Conservation (phyloP, 2,888 invertebrate species). For the Agriotes lineatus region DNA sequence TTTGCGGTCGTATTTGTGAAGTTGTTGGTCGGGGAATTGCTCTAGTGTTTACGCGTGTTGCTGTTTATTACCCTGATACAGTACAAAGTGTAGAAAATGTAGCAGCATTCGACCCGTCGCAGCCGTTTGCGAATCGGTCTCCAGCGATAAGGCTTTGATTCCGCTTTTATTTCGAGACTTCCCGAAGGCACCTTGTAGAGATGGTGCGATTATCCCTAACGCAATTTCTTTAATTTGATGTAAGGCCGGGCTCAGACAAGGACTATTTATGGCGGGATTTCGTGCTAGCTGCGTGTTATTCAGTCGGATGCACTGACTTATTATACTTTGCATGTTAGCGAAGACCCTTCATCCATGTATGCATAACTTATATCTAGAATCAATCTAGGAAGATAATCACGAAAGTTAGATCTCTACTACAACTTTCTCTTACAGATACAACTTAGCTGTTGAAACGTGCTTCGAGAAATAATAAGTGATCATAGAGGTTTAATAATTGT, state of each 20-base stretch:
- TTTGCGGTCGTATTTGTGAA: slow-evolving; percentile 36
- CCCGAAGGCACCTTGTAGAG: no score
- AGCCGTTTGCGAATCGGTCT: background rate
- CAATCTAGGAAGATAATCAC: no score
- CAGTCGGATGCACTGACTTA: no score
- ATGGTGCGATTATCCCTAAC: background rate
- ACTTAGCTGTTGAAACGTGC: no score
- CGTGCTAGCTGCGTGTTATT: background rate
- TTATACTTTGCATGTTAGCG: no score
- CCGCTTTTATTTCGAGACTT: background rate
- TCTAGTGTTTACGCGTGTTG: slow-evolving; percentile 38
- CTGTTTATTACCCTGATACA: slow-evolving; percentile 39
- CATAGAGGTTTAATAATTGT: no score
- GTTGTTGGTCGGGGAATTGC: slow-evolving; percentile 41
- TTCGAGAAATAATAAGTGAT: no score
- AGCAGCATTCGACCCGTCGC: background rate
- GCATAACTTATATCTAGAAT: no score
- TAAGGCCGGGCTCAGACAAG: slow-evolving; percentile 8
- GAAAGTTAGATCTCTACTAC: no score
- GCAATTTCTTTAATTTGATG: background rate
- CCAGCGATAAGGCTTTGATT: background rate
- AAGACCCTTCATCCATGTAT: no score
- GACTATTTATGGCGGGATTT: slow-evolving; percentile 14
- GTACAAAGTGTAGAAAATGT: slow-evolving; percentile 20
- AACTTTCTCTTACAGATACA: no score